Conservation (phyloP, 2,113 vertebrate genomes). For the Cricetomys ansorgei region DNA sequence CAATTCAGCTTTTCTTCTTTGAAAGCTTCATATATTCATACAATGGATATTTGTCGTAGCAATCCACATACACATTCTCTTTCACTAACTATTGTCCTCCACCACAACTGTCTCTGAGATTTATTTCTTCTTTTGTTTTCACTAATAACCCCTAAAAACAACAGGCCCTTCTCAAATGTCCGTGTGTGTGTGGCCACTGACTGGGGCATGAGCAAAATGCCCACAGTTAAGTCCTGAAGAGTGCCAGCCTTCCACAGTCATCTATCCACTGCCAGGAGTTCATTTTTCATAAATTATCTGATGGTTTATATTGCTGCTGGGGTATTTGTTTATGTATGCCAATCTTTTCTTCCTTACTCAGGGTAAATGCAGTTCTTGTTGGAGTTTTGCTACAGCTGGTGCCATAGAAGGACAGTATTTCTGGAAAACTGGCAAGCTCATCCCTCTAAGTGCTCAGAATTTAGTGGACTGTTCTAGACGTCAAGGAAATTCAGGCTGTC, state of each 20-base stretch:
- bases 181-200: not conserved
- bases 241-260: not conserved
- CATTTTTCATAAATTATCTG: not conserved
- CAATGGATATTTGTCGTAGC: not conserved
- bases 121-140: not conserved
- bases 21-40: not conserved
- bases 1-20: too few species aligned
- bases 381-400: not conserved
- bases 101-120: not conserved
- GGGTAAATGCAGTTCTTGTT: not conserved
- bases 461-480: not conserved
- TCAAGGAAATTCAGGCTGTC: not conserved
- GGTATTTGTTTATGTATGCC: not conserved
- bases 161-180: not conserved
- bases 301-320: not conserved
- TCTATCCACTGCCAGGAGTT: not conserved
- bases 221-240: not conserved
- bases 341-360: not conserved
- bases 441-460: not conserved
- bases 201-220: not conserved
- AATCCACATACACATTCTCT: not conserved
- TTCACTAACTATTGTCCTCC: not conserved
- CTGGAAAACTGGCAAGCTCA: not conserved
- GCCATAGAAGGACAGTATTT: slow-evolving; percentile 10
- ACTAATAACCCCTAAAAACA: not conserved